Percentiles rank a stretch among this genome's conserved stretches.
Evolutionary conservation across 2,888 invertebrate species (phyloP).

Genomic region (Ecdyonurus torrentis): DNA sequence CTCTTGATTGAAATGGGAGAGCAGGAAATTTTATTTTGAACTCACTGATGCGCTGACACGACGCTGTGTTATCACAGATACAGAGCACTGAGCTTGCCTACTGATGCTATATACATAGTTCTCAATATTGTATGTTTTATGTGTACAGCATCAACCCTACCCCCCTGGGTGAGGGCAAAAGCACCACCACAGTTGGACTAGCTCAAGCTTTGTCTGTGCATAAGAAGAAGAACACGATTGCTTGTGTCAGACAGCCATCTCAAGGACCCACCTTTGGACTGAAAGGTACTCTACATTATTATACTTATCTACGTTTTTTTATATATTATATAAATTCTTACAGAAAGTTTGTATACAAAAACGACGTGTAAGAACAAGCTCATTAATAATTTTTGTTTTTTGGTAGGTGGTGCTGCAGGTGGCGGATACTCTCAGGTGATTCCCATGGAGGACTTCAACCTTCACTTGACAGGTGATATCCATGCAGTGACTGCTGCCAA

Average conservation of each 20-base stretch:
- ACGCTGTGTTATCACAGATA: no score
- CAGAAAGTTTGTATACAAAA: neutral
- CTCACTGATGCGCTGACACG: no score
- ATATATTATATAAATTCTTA: neutral
- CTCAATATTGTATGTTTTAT: neutral
- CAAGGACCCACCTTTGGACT: slow-evolving; percentile 99
- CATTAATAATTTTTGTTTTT: neutral
- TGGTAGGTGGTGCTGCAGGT: slow-evolving; percentile 81
- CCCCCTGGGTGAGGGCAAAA: slow-evolving; percentile 97
- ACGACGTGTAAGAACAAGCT: no score
- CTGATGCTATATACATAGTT: no score
- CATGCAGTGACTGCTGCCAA: slow-evolving; percentile 98
- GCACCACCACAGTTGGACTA: slow-evolving; percentile 84
- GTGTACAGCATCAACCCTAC: slow-evolving; percentile 81
- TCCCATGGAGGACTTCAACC: slow-evolving; percentile 99
- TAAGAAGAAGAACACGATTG: slow-evolving; percentile 70
- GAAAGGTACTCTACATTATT: slow-evolving; percentile 59
- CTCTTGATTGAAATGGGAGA: no score
- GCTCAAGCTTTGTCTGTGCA: slow-evolving; percentile 84
- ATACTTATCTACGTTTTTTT: no score
- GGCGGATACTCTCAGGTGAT: slow-evolving; percentile 94
- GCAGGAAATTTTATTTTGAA: no score
- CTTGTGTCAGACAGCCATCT: slow-evolving; percentile 90
- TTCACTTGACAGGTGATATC: slow-evolving; percentile 95
- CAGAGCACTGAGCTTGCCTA: no score